A percentile compares a stretch with the other conserved stretches of the same genome.
Evolutionary conservation across 1,140 invertebrate species (phyloP).

Genomic region (Calliphora vicina): DNA sequence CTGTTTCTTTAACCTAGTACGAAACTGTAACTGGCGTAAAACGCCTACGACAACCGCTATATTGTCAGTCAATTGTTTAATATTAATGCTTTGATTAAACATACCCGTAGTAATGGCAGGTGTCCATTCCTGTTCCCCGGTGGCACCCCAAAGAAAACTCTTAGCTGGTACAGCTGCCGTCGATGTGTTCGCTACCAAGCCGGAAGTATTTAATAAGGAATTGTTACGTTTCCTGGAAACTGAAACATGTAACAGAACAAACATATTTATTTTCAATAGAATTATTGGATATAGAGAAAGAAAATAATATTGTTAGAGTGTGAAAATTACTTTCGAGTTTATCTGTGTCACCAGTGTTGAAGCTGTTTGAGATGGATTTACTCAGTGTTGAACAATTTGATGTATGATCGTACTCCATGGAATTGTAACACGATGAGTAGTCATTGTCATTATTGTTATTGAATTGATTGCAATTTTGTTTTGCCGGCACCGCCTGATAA

Average conservation of each 20-base stretch:
- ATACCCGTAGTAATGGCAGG: slow-evolving; percentile 91
- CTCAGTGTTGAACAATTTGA: slow-evolving; percentile 47
- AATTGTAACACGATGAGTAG: slow-evolving; percentile 43
- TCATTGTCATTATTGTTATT: slow-evolving; percentile 50
- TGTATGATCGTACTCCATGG: slow-evolving; percentile 50
- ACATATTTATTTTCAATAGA: not conserved
- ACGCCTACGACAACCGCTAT: no score
- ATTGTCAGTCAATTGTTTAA: not conserved
- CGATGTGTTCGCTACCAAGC: slow-evolving; percentile 49
- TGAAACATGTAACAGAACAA: slow-evolving; percentile 26
- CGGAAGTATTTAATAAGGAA: slow-evolving; percentile 47
- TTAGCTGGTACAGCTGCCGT: slow-evolving; percentile 67
- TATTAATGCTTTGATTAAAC: slow-evolving; percentile 39
- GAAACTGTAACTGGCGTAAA: no score
- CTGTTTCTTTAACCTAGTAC: no score
- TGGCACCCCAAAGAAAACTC: slow-evolving; percentile 87
- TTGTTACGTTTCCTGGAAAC: slow-evolving; percentile 53
- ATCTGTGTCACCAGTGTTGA: slow-evolving; percentile 43
- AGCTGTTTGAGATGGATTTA: slow-evolving; percentile 43
- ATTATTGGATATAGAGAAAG: not conserved
- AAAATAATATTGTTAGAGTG: no score
- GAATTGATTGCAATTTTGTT: slow-evolving; percentile 43
- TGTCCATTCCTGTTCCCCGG: slow-evolving; percentile 93
- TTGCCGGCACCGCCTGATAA: slow-evolving; percentile 81
- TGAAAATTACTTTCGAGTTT: slow-evolving; percentile 51